Conservation (phyloP, 2,888 invertebrate species). For the Cyaniris semiargus region DNA sequence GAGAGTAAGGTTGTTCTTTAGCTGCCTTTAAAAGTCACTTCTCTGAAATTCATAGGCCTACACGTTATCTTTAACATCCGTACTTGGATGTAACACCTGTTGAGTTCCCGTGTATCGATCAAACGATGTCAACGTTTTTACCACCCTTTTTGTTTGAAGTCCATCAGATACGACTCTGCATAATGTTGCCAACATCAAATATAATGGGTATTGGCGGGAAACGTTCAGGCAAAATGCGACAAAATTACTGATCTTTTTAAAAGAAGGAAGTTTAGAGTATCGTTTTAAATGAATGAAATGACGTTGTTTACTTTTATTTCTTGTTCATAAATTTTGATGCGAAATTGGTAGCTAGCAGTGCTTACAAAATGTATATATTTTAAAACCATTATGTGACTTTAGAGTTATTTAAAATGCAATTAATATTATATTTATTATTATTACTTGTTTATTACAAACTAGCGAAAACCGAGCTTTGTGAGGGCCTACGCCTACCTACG, state of each 20-base stretch:
- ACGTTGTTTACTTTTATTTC: not conserved
- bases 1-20: not conserved
- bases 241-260: not conserved
- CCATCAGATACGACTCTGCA: conserved; percentile 42
- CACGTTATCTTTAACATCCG: conserved; percentile 53
- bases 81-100: conserved; percentile 54
- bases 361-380: no score
- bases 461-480: no score
- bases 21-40: not conserved
- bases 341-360: no score
- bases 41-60: conserved; percentile 15
- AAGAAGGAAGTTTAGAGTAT: not conserved
- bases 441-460: no score
- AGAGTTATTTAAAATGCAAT: no score
- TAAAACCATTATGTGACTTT: no score
- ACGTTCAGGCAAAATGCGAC: not conserved
- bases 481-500: no score
- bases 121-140: conserved; percentile 47
- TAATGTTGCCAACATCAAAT: conserved; percentile 36
- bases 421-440: no score
- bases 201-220: conserved; percentile 32
- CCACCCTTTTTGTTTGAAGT: conserved; percentile 44
- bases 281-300: not conserved
- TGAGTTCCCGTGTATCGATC: conserved; percentile 50
- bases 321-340: not conserved